Percentiles rank a stretch among this genome's conserved stretches.
These are phyloP conservation scores for Clunio marinus DNA, from an alignment of 2,888 invertebrate species.

Conservation along the genomic window DNA sequence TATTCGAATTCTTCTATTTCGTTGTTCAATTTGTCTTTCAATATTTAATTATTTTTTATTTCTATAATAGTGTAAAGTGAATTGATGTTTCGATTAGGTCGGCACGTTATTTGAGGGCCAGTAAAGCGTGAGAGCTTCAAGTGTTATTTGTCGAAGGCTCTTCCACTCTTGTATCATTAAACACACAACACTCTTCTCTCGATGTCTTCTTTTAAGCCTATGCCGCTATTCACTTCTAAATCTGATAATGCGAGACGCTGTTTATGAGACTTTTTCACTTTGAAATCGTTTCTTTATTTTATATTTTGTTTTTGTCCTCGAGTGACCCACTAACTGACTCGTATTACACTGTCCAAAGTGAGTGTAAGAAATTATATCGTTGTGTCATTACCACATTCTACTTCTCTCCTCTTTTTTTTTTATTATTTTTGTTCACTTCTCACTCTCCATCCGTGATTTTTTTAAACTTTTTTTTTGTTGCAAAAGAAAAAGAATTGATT, in stretches of 20 bases:
- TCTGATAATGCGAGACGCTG: slow-evolving; percentile 4
- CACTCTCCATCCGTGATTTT: not conserved
- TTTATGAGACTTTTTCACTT: not conserved
- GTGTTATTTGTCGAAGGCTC: slow-evolving; percentile 24
- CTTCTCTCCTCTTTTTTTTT: not conserved
- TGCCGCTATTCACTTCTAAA: not conserved
- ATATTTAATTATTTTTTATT: too few relatives aligned
- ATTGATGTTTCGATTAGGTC: slow-evolving; percentile 26
- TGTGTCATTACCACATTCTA: slow-evolving; percentile 23
- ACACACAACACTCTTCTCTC: slow-evolving; percentile 6
- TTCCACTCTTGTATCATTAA: not conserved
- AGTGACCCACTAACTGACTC: slow-evolving; percentile 10
- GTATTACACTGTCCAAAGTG: slow-evolving; percentile 11
- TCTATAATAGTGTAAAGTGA: not conserved
- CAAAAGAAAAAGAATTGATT: slow-evolving; percentile 15
- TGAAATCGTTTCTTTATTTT: not conserved
- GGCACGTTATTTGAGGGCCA: slow-evolving; percentile 35
- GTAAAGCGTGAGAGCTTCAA: slow-evolving; percentile 31
- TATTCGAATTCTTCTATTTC: not conserved
- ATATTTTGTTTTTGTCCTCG: not conserved
- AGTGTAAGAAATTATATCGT: slow-evolving; percentile 20
- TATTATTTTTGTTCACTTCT: not conserved
- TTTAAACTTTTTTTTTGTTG: not conserved
- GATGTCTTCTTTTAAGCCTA: too few relatives aligned
- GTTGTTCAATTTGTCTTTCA: not conserved